Conservation (phyloP, 2,113 vertebrate species). For the Microcebus lehilahytsara region DNA sequence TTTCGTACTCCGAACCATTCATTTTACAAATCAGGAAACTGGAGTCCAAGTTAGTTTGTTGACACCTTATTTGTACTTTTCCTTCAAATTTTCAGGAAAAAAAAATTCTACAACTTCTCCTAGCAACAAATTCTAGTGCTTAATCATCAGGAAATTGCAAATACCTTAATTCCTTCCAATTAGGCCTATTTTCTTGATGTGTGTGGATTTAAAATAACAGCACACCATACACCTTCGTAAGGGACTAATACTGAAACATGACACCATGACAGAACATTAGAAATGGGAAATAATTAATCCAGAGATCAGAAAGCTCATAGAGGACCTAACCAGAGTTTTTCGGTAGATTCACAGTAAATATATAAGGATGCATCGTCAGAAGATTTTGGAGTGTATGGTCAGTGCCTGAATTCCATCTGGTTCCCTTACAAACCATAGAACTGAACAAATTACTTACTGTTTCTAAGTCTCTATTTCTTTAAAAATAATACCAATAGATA, state of each 20-base stretch:
- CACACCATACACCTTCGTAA: not conserved
- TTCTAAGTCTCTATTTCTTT: not conserved
- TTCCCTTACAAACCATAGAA: not conserved
- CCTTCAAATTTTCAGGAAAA: constrained; percentile 18
- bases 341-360: not conserved
- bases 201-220: constrained; percentile 36
- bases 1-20: not conserved
- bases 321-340: not conserved
- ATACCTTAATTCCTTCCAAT: not conserved
- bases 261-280: not conserved
- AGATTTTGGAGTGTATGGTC: not conserved
- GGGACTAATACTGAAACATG: constrained; percentile 6
- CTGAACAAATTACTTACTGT: not conserved
- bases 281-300: constrained; percentile 11
- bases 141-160: constrained; percentile 3
- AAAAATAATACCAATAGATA: not conserved
- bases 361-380: not conserved
- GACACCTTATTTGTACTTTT: constrained; percentile 12
- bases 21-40: constrained; percentile 16
- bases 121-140: not conserved
- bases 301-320: not conserved
- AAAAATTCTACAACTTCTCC: not conserved
- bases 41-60: not conserved
- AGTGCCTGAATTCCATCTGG: not conserved
- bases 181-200: constrained; percentile 26